Conservation (phyloP, 2,888 invertebrate genomes). For the Koerneria pararmatus region DNA sequence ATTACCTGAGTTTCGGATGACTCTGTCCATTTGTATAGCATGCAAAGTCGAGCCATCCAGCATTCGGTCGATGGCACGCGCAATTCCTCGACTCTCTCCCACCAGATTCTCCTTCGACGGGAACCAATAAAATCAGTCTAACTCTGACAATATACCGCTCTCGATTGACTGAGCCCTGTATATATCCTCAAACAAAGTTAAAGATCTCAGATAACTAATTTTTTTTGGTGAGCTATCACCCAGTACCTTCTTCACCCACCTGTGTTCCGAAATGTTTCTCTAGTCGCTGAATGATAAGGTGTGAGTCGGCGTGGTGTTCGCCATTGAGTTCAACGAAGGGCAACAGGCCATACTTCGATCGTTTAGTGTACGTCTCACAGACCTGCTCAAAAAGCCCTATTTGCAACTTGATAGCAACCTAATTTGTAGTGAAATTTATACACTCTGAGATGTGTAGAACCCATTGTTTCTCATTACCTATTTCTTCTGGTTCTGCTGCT, state of each 20-base stretch:
- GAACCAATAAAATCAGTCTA: background rate
- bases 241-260: background rate
- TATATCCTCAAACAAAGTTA: background rate
- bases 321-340: constrained; percentile 44
- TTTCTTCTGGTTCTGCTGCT: no score
- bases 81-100: constrained; percentile 79
- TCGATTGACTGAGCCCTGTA: background rate
- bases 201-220: background rate
- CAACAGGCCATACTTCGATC: constrained; percentile 33
- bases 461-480: no score
- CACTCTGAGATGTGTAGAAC: no score
- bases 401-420: background rate
- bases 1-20: background rate
- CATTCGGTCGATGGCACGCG: constrained; percentile 90
- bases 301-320: constrained; percentile 42
- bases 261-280: constrained; percentile 33
- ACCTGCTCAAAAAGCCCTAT: background rate
- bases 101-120: constrained; percentile 71
- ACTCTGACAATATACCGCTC: background rate
- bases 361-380: constrained; percentile 29
- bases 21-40: constrained; percentile 13
- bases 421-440: no score
- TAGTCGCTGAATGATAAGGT: constrained; percentile 36
- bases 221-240: background rate
- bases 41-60: constrained; percentile 78